Conservation (phyloP, 2,797 vertebrate species). For the Tauraco hartlaubi region DNA sequence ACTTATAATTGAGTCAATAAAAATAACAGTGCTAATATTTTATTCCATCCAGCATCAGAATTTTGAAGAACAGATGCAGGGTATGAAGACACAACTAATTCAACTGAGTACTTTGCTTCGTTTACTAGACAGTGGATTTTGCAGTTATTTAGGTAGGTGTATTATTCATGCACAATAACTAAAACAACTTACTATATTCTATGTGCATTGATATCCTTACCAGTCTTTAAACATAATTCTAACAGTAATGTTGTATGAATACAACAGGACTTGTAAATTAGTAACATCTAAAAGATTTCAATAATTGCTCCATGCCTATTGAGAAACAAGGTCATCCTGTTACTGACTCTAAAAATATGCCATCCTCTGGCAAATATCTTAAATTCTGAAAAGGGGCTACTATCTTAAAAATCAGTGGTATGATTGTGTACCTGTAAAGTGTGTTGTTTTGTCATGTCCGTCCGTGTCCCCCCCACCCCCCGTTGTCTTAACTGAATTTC, state of each 20-base stretch:
- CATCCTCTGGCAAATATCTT: not conserved
- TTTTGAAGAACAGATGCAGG: slow-evolving; percentile 99
- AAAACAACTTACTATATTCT: not conserved
- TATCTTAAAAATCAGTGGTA: not conserved
- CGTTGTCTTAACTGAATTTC: not conserved
- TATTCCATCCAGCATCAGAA: slow-evolving; percentile 89
- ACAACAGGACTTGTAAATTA: not conserved
- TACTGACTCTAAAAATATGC: not conserved
- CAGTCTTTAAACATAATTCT: not conserved
- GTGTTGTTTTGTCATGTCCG: not conserved
- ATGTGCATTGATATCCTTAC: not conserved
- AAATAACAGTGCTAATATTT: slow-evolving; percentile 35
- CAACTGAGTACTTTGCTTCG: slow-evolving; percentile 93
- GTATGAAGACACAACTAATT: slow-evolving; percentile 96
- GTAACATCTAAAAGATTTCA: not conserved
- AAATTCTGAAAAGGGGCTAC: not conserved
- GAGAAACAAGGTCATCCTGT: not conserved
- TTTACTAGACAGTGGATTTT: slow-evolving; percentile 93
- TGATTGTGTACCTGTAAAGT: not conserved
- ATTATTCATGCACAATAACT: not conserved
- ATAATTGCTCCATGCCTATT: not conserved
- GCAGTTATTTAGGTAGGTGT: slow-evolving; percentile 93
- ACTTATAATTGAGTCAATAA: not conserved
- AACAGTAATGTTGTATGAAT: not conserved
- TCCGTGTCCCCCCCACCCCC: fast-evolving